Percentiles rank a stretch among this genome's conserved stretches.
Conservation (phyloP, 64 coral and sea anemone species). For the Pocillopora damicornis region DNA sequence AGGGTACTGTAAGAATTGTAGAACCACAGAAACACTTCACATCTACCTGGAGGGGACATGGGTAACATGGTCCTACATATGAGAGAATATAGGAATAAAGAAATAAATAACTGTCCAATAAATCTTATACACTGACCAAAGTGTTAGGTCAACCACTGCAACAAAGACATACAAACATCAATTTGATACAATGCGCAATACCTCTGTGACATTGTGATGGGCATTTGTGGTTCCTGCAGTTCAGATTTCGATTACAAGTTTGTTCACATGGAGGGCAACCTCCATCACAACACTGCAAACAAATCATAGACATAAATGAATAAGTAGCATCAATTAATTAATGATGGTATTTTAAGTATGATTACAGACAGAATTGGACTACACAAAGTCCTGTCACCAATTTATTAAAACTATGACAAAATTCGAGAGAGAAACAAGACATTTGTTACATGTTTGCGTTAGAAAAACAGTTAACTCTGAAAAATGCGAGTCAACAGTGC, state of each 20-base stretch:
- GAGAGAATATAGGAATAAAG: background rate
- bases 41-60: constrained; percentile 77
- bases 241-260: constrained; percentile 75
- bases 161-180: background rate
- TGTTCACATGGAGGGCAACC: constrained; percentile 88
- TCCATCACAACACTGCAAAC: constrained; percentile 81
- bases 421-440: too few relatives aligned
- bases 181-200: constrained; percentile 7
- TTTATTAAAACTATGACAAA: too few relatives aligned
- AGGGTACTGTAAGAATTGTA: constrained; percentile 76
- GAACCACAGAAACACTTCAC: constrained; percentile 89
- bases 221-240: constrained; percentile 97
- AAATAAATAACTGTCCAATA: background rate
- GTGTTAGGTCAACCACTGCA: background rate
- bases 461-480: too few relatives aligned
- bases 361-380: too few relatives aligned
- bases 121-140: too few relatives aligned
- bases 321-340: too few relatives aligned
- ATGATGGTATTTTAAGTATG: too few relatives aligned
- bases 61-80: constrained; percentile 79
- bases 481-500: too few relatives aligned
- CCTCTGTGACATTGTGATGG: constrained; percentile 95
- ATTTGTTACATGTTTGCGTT: too few relatives aligned
- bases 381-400: too few relatives aligned
- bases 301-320: background rate